Percentiles rank a stretch among this genome's conserved stretches.
phyloP scores from a whole-genome alignment of 2,888 invertebrate genomes.

The Eurois occulta region DNA sequence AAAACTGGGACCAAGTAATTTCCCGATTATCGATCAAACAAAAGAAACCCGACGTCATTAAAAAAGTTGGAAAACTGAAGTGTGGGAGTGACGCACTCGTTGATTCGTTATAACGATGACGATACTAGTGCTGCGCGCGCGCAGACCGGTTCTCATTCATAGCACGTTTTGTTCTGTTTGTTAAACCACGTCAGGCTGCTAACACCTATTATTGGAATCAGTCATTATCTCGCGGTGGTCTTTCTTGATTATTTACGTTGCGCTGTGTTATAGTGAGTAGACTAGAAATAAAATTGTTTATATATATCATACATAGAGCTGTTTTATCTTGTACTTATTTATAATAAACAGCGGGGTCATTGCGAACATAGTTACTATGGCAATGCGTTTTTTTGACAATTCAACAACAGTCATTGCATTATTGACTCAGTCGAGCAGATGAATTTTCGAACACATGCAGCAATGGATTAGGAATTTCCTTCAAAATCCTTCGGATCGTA shows the following conservation, averaged over 20 bases:
- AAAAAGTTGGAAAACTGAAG: constrained; percentile 68
- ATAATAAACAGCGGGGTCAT: background rate
- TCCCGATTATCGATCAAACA: constrained; percentile 45
- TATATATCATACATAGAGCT: background rate
- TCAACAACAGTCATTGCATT: background rate
- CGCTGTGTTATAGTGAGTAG: constrained; percentile 11
- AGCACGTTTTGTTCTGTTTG: constrained; percentile 55
- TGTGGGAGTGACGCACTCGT: constrained; percentile 56
- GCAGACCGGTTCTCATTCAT: constrained; percentile 71
- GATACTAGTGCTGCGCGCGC: constrained; percentile 48
- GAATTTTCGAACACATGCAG: background rate
- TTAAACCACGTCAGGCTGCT: constrained; percentile 46
- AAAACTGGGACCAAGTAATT: constrained; percentile 48
- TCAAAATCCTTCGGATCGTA: background rate
- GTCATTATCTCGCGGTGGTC: constrained; percentile 47
- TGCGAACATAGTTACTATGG: background rate
- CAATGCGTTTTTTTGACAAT: background rate
- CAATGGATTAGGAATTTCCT: background rate
- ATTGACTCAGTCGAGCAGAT: background rate
- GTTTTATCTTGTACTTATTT: background rate
- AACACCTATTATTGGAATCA: constrained; percentile 54
- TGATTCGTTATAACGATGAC: constrained; percentile 66
- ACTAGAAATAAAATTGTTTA: background rate
- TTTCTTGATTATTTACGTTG: constrained; percentile 38
- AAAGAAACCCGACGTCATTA: constrained; percentile 65